A percentile compares a stretch with the other conserved stretches of the same genome.
These are phyloP conservation scores for Caenorhabditis plicata DNA, from an alignment of 2,888 invertebrate genomes.

Conservation along the genomic window DNA sequence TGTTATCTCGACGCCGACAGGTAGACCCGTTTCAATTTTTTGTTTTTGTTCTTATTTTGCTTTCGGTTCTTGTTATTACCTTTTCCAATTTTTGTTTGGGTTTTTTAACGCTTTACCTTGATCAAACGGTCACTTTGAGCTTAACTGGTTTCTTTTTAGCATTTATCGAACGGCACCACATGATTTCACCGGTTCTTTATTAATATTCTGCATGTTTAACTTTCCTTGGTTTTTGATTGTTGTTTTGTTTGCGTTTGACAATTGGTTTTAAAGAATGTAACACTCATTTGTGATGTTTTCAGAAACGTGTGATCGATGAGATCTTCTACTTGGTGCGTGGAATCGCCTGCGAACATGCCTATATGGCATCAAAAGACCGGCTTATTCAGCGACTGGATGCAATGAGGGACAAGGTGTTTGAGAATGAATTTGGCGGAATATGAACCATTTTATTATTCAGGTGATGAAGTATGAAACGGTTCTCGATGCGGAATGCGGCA, in stretches of 20 bases:
- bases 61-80: neutral
- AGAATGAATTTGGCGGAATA: no score
- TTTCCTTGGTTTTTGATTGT: slow-evolving; percentile 2
- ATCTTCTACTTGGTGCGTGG: slow-evolving; percentile 43
- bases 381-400: slow-evolving; percentile 29
- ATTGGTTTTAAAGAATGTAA: neutral
- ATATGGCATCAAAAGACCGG: slow-evolving; percentile 34
- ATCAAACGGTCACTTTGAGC: no score
- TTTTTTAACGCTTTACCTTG: no score
- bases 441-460: slow-evolving; percentile 35
- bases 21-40: no score
- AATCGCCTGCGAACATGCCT: slow-evolving; percentile 31
- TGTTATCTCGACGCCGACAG: slow-evolving; percentile 50
- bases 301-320: slow-evolving; percentile 47
- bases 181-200: no score
- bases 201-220: neutral
- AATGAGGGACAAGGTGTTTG: slow-evolving; percentile 38
- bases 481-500: neutral
- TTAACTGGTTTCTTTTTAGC: no score
- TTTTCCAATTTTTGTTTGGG: neutral
- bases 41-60: neutral
- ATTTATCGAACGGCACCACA: no score
- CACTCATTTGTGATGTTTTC: no score
- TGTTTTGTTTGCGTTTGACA: neutral
- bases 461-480: slow-evolving; percentile 35